Base-by-base conservation (phyloP, 2,888 invertebrate species). In the Spilosoma lubricipeda region DNA sequence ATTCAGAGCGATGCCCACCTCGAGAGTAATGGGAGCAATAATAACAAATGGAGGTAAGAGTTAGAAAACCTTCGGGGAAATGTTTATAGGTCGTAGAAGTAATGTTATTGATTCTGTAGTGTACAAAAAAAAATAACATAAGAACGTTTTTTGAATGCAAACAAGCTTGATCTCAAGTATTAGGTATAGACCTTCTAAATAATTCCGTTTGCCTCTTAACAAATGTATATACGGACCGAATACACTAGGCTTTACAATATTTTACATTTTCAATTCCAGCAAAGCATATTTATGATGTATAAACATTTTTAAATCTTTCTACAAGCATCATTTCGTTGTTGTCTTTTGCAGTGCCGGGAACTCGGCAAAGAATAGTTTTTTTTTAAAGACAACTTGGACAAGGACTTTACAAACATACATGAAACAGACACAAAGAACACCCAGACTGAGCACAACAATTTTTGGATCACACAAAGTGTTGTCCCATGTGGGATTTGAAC, bases 1-100 rank as follows among this genome's bases (percentile, higher is more conserved):
- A 86, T 85, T 77, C 79, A 74, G 72, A 79, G 77, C 74, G 82
- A 77, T 77, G 75, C 80, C 80, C 86, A 82, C 59, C 67, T 63
- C 68, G 45, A 87, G 88, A 89, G 82, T 87, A 87, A 90, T 89
- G 83, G 81, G 82, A 83, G 82, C 82, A 84, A 86, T 88, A 86
- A 88, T 89, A 90, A 90, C 83, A 87, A 88, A 89, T 90, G 87
- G 69, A 73, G 79, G 82, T 80, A 77, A 76, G 82, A 80, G 80
- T 81, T 76, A 71, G 80, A 75, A 82, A 80, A 75, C 82, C 83
- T 84, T 78, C 76, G 76, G 75, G 80, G 81, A 71, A 69, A 83
- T 87, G 81, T 86, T 87, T 87, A 82, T 86, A 87, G 86, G 85
- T 85, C 86, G 86, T 82, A 76, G 71, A 77, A 76, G 80, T 74